phyloP scores from a whole-genome alignment of 2,888 invertebrate genomes.

The Polydrusus tereticollis region DNA sequence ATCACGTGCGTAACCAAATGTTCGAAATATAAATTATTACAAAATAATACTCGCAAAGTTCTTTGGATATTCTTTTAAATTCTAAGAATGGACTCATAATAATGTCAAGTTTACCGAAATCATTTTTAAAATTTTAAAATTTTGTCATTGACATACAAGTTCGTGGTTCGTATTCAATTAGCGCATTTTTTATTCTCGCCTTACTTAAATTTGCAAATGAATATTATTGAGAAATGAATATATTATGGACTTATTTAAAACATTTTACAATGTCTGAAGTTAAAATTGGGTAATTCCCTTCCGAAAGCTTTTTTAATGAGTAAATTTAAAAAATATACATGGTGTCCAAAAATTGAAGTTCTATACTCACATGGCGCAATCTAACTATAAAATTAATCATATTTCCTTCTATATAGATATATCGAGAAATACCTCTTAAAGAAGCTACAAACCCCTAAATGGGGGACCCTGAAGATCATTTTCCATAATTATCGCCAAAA shows the following conservation, averaged over 20 bases:
- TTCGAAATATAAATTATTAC: conserved; percentile 13
- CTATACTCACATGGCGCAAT: no score
- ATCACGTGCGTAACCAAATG: conserved; percentile 4
- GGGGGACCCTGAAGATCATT: no score
- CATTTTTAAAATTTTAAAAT: conserved; percentile 34
- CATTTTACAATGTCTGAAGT: neutral
- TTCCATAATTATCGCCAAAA: no score
- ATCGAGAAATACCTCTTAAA: no score
- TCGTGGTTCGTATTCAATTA: conserved; percentile 38
- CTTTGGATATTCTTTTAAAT: conserved; percentile 34
- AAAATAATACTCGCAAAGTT: conserved; percentile 22
- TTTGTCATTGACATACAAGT: conserved; percentile 43
- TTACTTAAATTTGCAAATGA: conserved; percentile 37
- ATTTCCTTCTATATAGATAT: no score
- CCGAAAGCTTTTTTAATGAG: neutral
- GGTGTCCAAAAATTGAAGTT: neutral
- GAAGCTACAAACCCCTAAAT: no score
- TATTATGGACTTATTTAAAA: conserved; percentile 19
- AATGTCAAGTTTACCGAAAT: conserved; percentile 39
- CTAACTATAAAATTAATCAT: neutral
- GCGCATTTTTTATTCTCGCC: conserved; percentile 25
- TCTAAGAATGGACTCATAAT: conserved; percentile 27
- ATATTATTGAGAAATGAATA: conserved; percentile 28
- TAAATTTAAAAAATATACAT: neutral
- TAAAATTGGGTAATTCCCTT: neutral